phyloP scores from a whole-genome alignment of 2,113 vertebrate species.

The Rhabdomys dilectus region DNA sequence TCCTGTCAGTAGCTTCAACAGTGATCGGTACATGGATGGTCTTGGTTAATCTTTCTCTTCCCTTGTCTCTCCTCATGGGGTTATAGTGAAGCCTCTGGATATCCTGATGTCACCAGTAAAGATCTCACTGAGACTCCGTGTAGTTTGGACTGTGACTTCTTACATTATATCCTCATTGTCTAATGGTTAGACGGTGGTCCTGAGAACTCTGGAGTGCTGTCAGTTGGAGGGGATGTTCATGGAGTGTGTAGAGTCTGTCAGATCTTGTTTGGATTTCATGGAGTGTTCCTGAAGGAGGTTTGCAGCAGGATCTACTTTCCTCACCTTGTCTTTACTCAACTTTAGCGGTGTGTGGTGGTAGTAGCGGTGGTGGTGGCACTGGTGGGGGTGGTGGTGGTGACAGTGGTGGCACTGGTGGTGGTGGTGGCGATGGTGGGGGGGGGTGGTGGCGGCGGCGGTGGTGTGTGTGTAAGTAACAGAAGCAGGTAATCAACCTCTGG shows the following conservation, averaged over 20 bases:
- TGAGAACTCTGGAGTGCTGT: not conserved
- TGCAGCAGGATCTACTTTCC: conserved; percentile 47
- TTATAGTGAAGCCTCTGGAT: conserved; percentile 56
- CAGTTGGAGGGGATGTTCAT: conserved; percentile 12
- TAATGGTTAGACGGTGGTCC: not conserved
- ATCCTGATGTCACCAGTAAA: conserved; percentile 14
- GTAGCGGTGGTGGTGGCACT: not conserved
- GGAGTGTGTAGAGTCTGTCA: conserved; percentile 37
- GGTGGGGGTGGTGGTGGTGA: not conserved
- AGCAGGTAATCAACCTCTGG: conserved; percentile 77
- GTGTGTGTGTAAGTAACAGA: not conserved
- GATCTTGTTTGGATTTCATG: conserved; percentile 70
- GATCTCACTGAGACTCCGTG: conserved; percentile 35
- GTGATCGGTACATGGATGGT: not conserved
- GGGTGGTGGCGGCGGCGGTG: not conserved
- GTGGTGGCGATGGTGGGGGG: no score
- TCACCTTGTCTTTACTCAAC: not conserved
- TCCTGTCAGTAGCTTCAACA: not conserved
- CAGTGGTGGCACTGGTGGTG: no score
- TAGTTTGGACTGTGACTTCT: conserved; percentile 17
- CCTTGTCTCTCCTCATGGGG: not conserved
- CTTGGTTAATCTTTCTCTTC: conserved; percentile 17
- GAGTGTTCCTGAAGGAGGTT: conserved; percentile 66
- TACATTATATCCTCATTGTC: conserved; percentile 29
- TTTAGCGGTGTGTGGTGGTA: not conserved